These are phyloP conservation scores for Malurus splendens DNA, from an alignment of 2,797 vertebrate genomes.

Conservation along the genomic window DNA sequence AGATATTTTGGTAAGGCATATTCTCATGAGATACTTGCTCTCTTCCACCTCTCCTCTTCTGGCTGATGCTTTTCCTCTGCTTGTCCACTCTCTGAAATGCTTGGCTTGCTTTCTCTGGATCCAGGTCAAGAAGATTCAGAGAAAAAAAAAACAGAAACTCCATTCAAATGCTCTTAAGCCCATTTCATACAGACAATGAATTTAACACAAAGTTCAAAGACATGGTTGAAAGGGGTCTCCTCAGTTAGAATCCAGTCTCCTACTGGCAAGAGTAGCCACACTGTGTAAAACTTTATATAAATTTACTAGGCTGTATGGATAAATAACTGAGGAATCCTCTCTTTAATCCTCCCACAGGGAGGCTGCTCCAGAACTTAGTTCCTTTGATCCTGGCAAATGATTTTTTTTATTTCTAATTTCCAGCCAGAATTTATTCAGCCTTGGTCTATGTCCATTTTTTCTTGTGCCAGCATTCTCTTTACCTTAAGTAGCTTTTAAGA, in stretches of 20 bases:
- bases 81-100: neutral
- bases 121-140: neutral
- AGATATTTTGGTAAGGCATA: neutral
- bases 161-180: neutral
- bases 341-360: neutral
- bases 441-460: neutral
- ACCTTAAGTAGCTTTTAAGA: neutral
- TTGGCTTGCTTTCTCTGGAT: neutral
- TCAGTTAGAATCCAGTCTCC: neutral
- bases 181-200: neutral
- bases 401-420: neutral
- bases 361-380: neutral
- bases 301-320: neutral
- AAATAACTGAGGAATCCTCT: neutral
- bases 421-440: neutral
- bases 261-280: neutral
- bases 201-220: neutral
- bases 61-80: neutral
- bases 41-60: neutral
- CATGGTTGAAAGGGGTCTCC: neutral
- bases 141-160: neutral
- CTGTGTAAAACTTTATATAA: neutral
- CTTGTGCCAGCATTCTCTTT: neutral
- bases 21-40: neutral
- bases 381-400: neutral